Conservation (phyloP, 2,888 invertebrate genomes). For the Agrochola lychnidis region DNA sequence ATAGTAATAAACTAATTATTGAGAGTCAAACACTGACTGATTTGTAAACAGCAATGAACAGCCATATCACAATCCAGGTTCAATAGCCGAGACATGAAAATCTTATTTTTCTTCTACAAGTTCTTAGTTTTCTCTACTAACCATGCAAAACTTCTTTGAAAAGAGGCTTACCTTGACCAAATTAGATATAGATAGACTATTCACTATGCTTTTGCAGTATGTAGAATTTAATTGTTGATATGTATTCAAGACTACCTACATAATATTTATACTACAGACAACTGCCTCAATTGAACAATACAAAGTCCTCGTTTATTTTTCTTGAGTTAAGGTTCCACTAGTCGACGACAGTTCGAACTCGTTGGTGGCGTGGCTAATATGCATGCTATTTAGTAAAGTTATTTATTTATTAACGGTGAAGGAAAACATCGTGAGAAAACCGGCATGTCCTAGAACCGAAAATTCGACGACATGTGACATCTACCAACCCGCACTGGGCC, state of each 20-base stretch:
- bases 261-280: constrained; percentile 14
- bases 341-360: too few relatives aligned
- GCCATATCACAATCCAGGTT: not conserved
- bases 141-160: not conserved
- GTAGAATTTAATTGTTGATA: constrained; percentile 13
- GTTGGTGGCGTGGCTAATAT: too few relatives aligned
- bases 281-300: constrained; percentile 53
- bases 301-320: constrained; percentile 53
- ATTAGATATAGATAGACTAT: constrained; percentile 14
- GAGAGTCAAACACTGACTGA: not conserved
- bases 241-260: constrained; percentile 13
- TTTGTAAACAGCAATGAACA: not conserved
- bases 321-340: constrained; percentile 2
- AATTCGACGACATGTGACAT: too few relatives aligned
- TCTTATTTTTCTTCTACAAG: not conserved
- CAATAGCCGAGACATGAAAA: not conserved
- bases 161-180: constrained; percentile 32
- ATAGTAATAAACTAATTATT: not conserved
- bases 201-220: constrained; percentile 1
- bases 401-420: too few relatives aligned
- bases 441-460: too few relatives aligned
- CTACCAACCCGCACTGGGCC: too few relatives aligned
- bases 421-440: too few relatives aligned
- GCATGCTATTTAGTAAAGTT: too few relatives aligned
- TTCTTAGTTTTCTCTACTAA: not conserved